phyloP scores from a whole-genome alignment of 1,140 invertebrate species.

The Drosophila kurseongensis region DNA sequence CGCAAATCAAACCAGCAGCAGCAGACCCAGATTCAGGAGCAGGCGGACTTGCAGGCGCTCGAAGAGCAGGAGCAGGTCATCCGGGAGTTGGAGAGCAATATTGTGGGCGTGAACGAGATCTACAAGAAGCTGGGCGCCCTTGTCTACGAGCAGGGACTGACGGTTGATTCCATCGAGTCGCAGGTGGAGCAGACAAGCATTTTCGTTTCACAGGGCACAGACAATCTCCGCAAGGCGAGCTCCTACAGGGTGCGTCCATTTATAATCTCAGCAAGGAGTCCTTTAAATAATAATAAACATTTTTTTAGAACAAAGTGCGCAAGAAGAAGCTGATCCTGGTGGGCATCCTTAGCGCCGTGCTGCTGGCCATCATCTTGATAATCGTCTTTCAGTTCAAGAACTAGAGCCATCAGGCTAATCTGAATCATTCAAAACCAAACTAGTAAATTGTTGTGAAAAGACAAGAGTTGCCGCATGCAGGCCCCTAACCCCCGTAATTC shows the following conservation, averaged over 20 bases:
- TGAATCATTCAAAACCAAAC: constrained; percentile 46
- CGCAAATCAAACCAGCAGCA: constrained; percentile 85
- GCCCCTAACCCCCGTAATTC: constrained; percentile 19
- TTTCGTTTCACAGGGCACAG: constrained; percentile 92
- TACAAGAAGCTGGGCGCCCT: constrained; percentile 98
- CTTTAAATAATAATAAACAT: too few species aligned
- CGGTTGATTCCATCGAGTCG: constrained; percentile 98
- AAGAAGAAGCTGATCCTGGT: constrained; percentile 93
- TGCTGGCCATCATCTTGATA: constrained; percentile 88
- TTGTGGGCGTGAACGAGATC: constrained; percentile 98
- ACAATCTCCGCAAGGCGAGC: constrained; percentile 92
- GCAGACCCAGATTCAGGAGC: constrained; percentile 91
- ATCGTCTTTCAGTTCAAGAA: constrained; percentile 78
- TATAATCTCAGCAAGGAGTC: not conserved
- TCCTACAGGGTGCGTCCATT: constrained; percentile 89
- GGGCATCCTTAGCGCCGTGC: constrained; percentile 88
- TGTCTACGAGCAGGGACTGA: constrained; percentile 98
- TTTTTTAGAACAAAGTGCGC: constrained; percentile 92
- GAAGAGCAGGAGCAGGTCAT: constrained; percentile 96
- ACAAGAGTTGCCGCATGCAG: constrained; percentile 67
- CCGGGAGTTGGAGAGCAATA: constrained; percentile 95
- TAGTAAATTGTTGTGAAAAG: constrained; percentile 76
- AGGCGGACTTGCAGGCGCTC: constrained; percentile 93
- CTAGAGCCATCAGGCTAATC: constrained; percentile 46
- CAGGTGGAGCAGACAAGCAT: constrained; percentile 96